These are phyloP conservation scores for Etheostoma nigrum DNA, from an alignment of 2,797 vertebrate genomes.

Conservation along the genomic window DNA sequence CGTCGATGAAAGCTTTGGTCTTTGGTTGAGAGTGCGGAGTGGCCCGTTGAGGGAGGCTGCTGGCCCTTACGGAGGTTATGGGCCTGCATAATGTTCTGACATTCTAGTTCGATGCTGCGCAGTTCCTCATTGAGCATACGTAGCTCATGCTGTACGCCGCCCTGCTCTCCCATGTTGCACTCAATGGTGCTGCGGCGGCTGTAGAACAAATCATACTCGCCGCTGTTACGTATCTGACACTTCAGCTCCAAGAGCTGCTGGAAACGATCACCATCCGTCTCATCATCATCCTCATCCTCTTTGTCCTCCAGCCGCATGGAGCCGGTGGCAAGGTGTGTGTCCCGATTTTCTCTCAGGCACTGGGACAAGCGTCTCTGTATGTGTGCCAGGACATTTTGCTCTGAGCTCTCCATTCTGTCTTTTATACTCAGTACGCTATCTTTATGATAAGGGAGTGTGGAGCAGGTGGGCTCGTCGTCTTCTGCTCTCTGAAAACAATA, in stretches of 20 bases:
- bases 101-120: slow-evolving; percentile 95
- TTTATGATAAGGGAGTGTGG: slow-evolving; percentile 90
- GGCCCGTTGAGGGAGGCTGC: slow-evolving; percentile 81
- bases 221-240: slow-evolving; percentile 94
- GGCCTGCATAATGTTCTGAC: slow-evolving; percentile 97
- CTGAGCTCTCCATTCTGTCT: slow-evolving; percentile 88
- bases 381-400: slow-evolving; percentile 88
- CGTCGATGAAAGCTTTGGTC: slow-evolving; percentile 84
- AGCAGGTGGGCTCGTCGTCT: slow-evolving; percentile 92
- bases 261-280: slow-evolving; percentile 90
- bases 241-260: slow-evolving; percentile 95
- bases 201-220: slow-evolving; percentile 95
- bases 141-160: slow-evolving; percentile 91
- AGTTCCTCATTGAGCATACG: slow-evolving; percentile 96
- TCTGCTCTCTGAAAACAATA: slow-evolving; percentile 87
- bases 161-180: slow-evolving; percentile 88
- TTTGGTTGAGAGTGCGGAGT: slow-evolving; percentile 74
- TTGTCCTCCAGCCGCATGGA: slow-evolving; percentile 79
- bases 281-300: slow-evolving; percentile 81
- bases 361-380: slow-evolving; percentile 85
- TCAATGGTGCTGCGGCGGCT: slow-evolving; percentile 93
- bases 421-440: slow-evolving; percentile 87
- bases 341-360: slow-evolving; percentile 85
- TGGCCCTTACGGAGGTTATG: slow-evolving; percentile 90
- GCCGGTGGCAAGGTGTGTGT: slow-evolving; percentile 73